Evolutionary conservation across 1,140 invertebrate genomes (phyloP).

Genomic region (Lucilia cuprina): DNA sequence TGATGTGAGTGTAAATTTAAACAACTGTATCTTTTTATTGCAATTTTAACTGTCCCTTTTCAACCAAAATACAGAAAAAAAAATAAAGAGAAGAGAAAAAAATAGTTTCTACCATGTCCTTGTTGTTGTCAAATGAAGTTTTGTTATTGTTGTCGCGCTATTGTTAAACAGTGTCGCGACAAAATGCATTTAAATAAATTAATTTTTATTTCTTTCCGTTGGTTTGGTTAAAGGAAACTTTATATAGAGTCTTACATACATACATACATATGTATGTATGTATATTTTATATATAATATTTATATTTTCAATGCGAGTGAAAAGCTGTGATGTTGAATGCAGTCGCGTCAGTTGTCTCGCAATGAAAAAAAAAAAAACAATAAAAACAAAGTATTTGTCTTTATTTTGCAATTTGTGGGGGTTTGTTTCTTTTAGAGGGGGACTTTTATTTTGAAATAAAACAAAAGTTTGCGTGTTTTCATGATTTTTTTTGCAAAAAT

Average conservation of each 20-base stretch:
- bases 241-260: constrained; percentile 4
- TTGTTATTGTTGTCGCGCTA: constrained; percentile 32
- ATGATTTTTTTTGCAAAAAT: neutral
- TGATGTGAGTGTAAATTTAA: too few relatives aligned
- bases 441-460: neutral
- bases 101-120: neutral
- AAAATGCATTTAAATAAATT: constrained; percentile 62
- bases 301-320: neutral
- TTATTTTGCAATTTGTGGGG: neutral
- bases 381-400: constrained; percentile 1
- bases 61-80: neutral
- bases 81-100: neutral
- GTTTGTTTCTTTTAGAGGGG: neutral
- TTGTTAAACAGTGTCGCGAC: constrained; percentile 53
- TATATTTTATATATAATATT: neutral
- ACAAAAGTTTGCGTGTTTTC: neutral
- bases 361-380: neutral
- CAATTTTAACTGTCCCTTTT: neutral
- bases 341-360: constrained; percentile 29
- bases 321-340: constrained; percentile 1
- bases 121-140: neutral
- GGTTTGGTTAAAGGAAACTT: constrained; percentile 25
- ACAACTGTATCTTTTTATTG: too few relatives aligned
- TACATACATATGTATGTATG: too few relatives aligned
- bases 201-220: constrained; percentile 34